Evolutionary conservation across 2,888 invertebrate genomes (phyloP), one percentile per base, ranked within the genome.

Genomic region (Geotrupes spiniger): DNA sequence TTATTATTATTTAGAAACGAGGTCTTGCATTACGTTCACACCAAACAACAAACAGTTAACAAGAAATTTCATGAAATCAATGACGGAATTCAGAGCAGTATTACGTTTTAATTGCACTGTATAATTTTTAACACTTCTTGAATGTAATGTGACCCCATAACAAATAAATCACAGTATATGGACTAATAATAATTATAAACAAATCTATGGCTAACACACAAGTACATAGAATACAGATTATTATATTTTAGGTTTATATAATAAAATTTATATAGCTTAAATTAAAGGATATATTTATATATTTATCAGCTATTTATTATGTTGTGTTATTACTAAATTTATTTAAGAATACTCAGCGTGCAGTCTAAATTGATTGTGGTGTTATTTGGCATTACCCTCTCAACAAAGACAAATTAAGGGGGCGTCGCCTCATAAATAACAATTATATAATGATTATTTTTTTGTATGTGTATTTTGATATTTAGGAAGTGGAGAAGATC

Each of bases 321-420:
- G 31, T 40, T 49, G 28, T 49, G 29, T 68, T 71, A 70, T 70
- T 71, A 71, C 66, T 71, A 69, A 62, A 68, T 70, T 70, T 70
- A 68, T 69, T 72, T 72, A 71, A 72, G 70, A 72, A 73, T 72
- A 72, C 71, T 73, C 65, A 70, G 69, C 70, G 74, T 74, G 74
- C 74, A 75, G 74, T 74, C 73, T 74, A 73, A 72, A 70, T 72
- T 74, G 72, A 74, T 73, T 74, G 74, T 73, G 72, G 71, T 73
- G 71, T 73, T 70, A 62, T 61, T 58, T 49, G 56, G 52, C 52
- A 56, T 54, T 52, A 47, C 53, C 37, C 51, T 46, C 41, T 16
- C 21, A 36, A 47, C 25, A 29, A 25, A 26, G 42, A 36, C 25
- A 42, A 21, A 21, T 21, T 36, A 36, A 44, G 26, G 26, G n/a